phyloP scores from a whole-genome alignment of 2,888 invertebrate genomes.

The Sabellastarte sp. region DNA sequence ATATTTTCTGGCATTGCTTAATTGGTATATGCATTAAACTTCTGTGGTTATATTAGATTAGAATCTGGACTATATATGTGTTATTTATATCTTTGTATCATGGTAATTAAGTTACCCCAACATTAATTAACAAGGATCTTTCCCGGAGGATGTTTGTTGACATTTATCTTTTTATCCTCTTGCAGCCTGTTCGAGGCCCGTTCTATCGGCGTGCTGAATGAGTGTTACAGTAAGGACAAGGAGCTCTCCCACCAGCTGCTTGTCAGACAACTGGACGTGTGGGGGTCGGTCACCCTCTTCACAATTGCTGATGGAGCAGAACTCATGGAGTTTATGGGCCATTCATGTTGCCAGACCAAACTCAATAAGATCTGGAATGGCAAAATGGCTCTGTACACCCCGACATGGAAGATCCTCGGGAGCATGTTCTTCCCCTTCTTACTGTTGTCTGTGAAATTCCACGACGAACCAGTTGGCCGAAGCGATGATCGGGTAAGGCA shows the following conservation, averaged over 20 bases:
- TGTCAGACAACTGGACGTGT: slow-evolving; percentile 39
- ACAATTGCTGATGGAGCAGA: slow-evolving; percentile 47
- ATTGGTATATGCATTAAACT: too few relatives aligned
- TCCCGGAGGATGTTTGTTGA: too few relatives aligned
- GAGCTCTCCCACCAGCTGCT: slow-evolving; percentile 45
- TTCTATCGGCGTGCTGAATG: slow-evolving; percentile 47
- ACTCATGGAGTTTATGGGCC: slow-evolving; percentile 57
- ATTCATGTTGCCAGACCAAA: slow-evolving; percentile 56
- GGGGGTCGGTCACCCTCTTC: slow-evolving; percentile 49
- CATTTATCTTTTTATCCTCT: not conserved
- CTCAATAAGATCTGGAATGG: slow-evolving; percentile 59
- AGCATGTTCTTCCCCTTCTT: too few relatives aligned
- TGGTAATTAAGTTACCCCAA: too few relatives aligned
- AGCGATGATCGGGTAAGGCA: too few relatives aligned
- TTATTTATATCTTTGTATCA: too few relatives aligned
- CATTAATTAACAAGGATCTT: too few relatives aligned
- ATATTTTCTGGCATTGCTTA: too few relatives aligned
- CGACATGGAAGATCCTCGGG: slow-evolving; percentile 55
- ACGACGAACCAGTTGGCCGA: too few relatives aligned
- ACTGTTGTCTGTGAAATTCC: too few relatives aligned
- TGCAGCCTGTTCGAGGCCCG: slow-evolving; percentile 49
- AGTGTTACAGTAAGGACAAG: slow-evolving; percentile 52
- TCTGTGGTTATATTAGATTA: too few relatives aligned
- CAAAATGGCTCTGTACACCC: slow-evolving; percentile 53
- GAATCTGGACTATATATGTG: too few relatives aligned